Evolutionary conservation across 1,140 invertebrate species (phyloP).

Genomic region (Pogonus chalceus): DNA sequence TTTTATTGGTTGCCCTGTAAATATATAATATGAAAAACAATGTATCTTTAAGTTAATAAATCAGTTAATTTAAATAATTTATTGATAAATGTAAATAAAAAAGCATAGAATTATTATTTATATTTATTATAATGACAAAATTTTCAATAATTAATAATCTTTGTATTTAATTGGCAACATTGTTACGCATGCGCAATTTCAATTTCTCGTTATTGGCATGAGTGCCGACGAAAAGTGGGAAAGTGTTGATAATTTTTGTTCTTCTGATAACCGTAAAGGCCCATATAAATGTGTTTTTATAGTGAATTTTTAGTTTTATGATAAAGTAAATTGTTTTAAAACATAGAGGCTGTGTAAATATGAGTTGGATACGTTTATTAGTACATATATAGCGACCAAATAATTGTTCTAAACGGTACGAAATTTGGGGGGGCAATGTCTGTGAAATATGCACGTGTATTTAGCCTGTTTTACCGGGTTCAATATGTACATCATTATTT

Average conservation of each 20-base stretch:
- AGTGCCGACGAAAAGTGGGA: neutral
- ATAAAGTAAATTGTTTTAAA: neutral
- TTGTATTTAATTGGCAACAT: too few species aligned
- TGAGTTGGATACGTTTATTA: neutral
- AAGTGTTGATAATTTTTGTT: constrained; percentile 7
- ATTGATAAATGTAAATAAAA: too few species aligned
- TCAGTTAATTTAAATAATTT: too few species aligned
- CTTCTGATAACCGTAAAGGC: neutral
- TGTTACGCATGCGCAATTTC: neutral
- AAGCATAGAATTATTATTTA: too few species aligned
- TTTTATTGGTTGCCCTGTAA: too few species aligned
- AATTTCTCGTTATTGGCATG: neutral
- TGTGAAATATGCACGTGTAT: constrained; percentile 2
- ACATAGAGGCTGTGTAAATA: neutral
- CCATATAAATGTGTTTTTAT: constrained; percentile 1
- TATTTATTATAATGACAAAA: too few species aligned
- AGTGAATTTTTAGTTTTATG: neutral
- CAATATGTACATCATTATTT: neutral
- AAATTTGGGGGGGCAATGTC: constrained; percentile 7
- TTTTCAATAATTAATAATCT: too few species aligned
- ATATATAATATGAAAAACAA: too few species aligned
- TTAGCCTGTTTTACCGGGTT: constrained; percentile 1
- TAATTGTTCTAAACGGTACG: neutral
- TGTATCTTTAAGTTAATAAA: too few species aligned
- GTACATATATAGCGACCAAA: neutral